A percentile compares a stretch with the other conserved stretches of the same genome.
These are phyloP conservation scores for Heterocephalus glaber DNA, from an alignment of 2,113 vertebrate genomes.

Conservation along the genomic window DNA sequence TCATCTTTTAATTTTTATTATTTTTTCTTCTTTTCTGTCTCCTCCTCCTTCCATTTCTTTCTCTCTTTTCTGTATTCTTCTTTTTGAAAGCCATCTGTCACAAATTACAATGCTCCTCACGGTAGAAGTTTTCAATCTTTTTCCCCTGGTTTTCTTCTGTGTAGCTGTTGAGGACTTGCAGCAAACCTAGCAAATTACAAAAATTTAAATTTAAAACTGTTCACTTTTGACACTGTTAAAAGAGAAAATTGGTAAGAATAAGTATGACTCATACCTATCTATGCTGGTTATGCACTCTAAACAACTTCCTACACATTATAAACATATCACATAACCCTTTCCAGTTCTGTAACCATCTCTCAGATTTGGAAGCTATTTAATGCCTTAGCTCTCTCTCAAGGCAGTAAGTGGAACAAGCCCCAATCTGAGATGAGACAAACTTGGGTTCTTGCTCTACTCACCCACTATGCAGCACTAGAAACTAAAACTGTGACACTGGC, in stretches of 20 bases:
- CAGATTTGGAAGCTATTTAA: neutral
- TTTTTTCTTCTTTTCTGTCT: neutral
- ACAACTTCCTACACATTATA: neutral
- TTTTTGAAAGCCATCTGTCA: neutral
- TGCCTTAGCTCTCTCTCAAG: neutral
- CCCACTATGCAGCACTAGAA: fast-evolving
- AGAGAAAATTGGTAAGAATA: neutral
- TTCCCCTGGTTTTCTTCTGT: neutral
- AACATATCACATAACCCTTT: neutral
- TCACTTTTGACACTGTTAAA: neutral
- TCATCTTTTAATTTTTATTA: neutral
- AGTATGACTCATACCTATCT: neutral
- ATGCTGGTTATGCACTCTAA: neutral
- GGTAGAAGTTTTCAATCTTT: neutral
- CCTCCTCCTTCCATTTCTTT: neutral
- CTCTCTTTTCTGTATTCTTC: neutral
- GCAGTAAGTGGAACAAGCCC: neutral
- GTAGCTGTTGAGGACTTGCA: neutral
- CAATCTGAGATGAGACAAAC: neutral
- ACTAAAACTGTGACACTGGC: neutral
- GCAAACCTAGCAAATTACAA: neutral
- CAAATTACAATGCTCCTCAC: neutral
- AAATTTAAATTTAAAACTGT: neutral
- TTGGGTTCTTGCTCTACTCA: neutral
- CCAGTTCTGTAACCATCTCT: neutral